Evolutionary conservation across 2,888 invertebrate species (phyloP), one percentile per base, ranked within the genome.

Genomic region (Lycaena phlaeas): DNA sequence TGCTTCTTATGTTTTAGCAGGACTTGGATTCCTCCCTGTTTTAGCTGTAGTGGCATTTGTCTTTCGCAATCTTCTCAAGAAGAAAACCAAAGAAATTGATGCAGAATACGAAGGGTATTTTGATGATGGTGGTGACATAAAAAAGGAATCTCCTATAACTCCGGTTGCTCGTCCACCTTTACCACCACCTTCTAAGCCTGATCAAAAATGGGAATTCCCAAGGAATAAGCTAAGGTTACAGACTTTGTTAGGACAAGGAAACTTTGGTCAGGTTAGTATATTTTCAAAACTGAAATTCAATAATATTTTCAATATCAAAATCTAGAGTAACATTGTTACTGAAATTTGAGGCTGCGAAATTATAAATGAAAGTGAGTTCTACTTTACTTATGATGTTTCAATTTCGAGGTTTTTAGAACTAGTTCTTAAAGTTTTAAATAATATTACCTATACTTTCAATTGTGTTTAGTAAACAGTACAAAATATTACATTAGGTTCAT

Each of bases 171-270:
- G 87, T 44, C 84, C 87, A n/a, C 86, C 87, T 7, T 55, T 86
- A 45, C 85, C 86, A 1, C 73, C 85, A 11, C 84, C 84, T 2
- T 64, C 82, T 1, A 85, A 87, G 53, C 87, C 87, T 28, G 87
- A 88, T 51, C 86, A 86, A 36, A 86, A 87, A 57, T 91, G 91
- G 88, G 93, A 94, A 64, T 93, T 94, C 60, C 92, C 93, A 1
- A 85, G 94, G 49, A 89, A 89, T 48, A 92, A 93, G 56, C 82
- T 94, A 34, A 86, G 92, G 28, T 76, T 94, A 41, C 92, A 93
- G 59, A 93, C 93, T 12, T 85, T 93, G 38, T 74, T 94, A 15
- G 94, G 94, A 4, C 92, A 94, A 72, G 94, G 94, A 25, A 93
- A 94, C 69, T 94, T 94, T 65, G 94, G 94, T 14, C 92, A 90